Conservation (phyloP, 1,140 invertebrate genomes). For the Telenomus remus region DNA sequence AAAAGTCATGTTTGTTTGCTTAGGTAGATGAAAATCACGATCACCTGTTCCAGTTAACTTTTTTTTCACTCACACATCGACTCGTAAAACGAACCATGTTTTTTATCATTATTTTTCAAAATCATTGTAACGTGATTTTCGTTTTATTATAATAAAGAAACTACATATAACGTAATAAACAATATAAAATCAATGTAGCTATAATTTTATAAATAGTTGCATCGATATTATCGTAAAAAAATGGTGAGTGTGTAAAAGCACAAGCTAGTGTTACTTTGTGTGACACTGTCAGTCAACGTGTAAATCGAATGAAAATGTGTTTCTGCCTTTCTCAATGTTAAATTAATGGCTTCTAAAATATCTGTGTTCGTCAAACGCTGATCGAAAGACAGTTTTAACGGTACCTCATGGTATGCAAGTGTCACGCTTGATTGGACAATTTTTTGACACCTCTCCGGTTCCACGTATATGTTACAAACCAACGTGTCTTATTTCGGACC, state of each 20-base stretch:
- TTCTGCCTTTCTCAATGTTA: constrained; percentile 7
- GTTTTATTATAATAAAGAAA: constrained; percentile 18
- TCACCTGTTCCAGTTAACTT: constrained; percentile 7
- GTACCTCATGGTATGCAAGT: constrained; percentile 17
- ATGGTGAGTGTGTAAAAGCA: constrained; percentile 24
- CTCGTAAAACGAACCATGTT: no score
- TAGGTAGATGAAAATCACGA: constrained; percentile 15
- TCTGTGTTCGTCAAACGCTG: constrained; percentile 21
- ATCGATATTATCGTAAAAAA: constrained; percentile 42
- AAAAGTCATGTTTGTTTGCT: constrained; percentile 33
- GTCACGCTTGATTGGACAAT: constrained; percentile 33
- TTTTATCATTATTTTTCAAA: no score
- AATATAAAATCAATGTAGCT: constrained; percentile 43
- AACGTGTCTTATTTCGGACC: no score
- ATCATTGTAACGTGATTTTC: no score
- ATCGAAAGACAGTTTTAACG: constrained; percentile 21
- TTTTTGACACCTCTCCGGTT: constrained; percentile 20
- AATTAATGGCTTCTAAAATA: constrained; percentile 36
- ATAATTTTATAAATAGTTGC: constrained; percentile 43
- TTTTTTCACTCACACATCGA: no score
- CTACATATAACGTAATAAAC: constrained; percentile 32
- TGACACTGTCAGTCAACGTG: constrained; percentile 8
- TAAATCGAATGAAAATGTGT: constrained; percentile 28
- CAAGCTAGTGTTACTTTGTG: constrained; percentile 19
- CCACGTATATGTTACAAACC: no score